A percentile compares a stretch with the other conserved stretches of the same genome.
Evolutionary conservation across 2,797 vertebrate genomes (phyloP).

Genomic region (Phalanger gymnotis): DNA sequence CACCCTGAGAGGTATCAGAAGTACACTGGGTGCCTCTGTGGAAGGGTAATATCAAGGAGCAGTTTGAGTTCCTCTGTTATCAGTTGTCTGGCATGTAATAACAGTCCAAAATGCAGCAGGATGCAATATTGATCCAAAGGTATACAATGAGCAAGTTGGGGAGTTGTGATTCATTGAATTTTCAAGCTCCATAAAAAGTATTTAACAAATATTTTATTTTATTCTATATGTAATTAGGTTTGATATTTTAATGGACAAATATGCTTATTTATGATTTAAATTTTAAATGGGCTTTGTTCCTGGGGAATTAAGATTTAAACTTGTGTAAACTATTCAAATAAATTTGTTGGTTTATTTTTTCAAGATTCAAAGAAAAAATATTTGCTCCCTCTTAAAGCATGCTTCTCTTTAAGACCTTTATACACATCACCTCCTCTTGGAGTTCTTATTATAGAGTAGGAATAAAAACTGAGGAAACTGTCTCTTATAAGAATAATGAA

Average conservation of each 20-base stretch:
- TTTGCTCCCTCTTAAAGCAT: neutral
- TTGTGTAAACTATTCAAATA: slow-evolving; percentile 6
- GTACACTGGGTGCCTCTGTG: neutral
- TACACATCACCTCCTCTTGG: slow-evolving; percentile 22
- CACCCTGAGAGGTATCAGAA: neutral
- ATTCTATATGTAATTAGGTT: neutral
- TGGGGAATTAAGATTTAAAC: neutral
- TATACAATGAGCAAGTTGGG: neutral
- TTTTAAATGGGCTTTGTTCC: neutral
- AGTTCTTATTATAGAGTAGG: neutral
- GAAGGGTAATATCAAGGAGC: neutral
- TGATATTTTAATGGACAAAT: neutral
- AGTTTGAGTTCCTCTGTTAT: neutral
- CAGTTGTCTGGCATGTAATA: neutral
- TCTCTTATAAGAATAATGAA: slow-evolving; percentile 24
- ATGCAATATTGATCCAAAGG: neutral
- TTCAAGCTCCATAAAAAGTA: neutral
- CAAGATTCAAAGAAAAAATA: neutral
- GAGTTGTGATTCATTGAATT: neutral
- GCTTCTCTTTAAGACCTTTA: neutral
- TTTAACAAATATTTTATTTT: neutral
- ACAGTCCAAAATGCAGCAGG: neutral
- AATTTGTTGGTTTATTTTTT: neutral
- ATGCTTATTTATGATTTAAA: neutral
- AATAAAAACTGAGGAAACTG: slow-evolving; percentile 8